phyloP scores from a whole-genome alignment of 2,888 invertebrate genomes.

The Hoplodrina ambigua region DNA sequence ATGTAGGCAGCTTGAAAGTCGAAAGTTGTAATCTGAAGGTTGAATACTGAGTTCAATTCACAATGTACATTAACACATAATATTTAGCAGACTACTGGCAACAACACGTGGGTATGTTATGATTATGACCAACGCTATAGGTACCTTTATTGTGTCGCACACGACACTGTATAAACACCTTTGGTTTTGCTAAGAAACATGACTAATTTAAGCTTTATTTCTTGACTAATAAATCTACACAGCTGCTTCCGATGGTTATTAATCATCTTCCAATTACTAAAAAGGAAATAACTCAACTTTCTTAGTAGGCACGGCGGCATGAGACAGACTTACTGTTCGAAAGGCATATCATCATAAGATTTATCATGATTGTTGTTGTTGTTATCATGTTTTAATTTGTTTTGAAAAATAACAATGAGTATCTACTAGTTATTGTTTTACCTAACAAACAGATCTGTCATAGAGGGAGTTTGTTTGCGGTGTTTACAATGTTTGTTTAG shows the following conservation, averaged over 20 bases:
- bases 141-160: constrained; percentile 57
- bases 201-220: constrained; percentile 58
- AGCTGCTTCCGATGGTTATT: constrained; percentile 32
- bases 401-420: constrained; percentile 55
- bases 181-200: constrained; percentile 51
- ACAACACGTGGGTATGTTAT: constrained; percentile 40
- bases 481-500: constrained; percentile 58
- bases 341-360: neutral
- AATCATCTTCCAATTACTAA: constrained; percentile 37
- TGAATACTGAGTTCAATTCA: constrained; percentile 25
- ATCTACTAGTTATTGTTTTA: constrained; percentile 51
- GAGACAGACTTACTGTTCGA: neutral
- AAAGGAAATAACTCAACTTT: constrained; percentile 11
- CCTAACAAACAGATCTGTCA: constrained; percentile 44
- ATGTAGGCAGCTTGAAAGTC: constrained; percentile 25
- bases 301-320: neutral
- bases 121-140: constrained; percentile 18
- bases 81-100: constrained; percentile 40
- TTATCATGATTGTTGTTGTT: constrained; percentile 32
- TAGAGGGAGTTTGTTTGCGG: constrained; percentile 52
- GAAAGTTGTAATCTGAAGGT: constrained; percentile 39
- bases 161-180: constrained; percentile 44
- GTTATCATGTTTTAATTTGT: constrained; percentile 46
- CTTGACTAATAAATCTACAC: constrained; percentile 28
- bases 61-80: constrained; percentile 39